Conservation (phyloP, 2,888 invertebrate genomes). For the Siphonodentalium dalli region DNA sequence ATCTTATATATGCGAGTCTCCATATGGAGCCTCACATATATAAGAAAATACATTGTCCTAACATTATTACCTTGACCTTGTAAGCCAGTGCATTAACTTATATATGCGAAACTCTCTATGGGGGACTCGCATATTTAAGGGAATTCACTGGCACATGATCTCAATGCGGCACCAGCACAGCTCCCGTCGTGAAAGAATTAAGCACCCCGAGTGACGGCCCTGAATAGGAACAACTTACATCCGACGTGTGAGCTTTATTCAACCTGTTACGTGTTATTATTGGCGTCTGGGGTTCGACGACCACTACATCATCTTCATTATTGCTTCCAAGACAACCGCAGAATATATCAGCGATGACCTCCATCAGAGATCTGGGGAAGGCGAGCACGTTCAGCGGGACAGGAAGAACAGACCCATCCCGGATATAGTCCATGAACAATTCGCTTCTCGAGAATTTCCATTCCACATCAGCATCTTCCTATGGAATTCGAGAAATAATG, state of each 20-base stretch:
- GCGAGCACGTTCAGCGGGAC: slow-evolving; percentile 59
- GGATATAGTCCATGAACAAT: slow-evolving; percentile 66
- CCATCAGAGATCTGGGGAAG: slow-evolving; percentile 39
- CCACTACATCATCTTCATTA: slow-evolving; percentile 21
- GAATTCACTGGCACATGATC: no score
- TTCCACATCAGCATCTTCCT: slow-evolving; percentile 61
- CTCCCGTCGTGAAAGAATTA: no score
- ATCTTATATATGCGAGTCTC: no score
- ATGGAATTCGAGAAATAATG: slow-evolving; percentile 1
- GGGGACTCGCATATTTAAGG: no score
- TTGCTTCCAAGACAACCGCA: slow-evolving; percentile 32
- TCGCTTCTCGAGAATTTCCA: slow-evolving; percentile 63
- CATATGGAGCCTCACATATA: no score
- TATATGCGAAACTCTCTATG: no score
- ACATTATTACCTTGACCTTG: no score
- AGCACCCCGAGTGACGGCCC: no score
- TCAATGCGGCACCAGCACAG: no score
- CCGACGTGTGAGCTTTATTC: neutral
- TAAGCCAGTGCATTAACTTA: no score
- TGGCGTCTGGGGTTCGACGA: slow-evolving; percentile 7
- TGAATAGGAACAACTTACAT: no score
- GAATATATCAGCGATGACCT: slow-evolving; percentile 23
- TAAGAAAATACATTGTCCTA: no score
- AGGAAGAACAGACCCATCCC: slow-evolving; percentile 68
- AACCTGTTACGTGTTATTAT: slow-evolving; percentile 1